A percentile compares a stretch with the other conserved stretches of the same genome.
These are phyloP conservation scores for Margaritifera margaritifera DNA, from an alignment of 2,888 invertebrate species.

Conservation along the genomic window DNA sequence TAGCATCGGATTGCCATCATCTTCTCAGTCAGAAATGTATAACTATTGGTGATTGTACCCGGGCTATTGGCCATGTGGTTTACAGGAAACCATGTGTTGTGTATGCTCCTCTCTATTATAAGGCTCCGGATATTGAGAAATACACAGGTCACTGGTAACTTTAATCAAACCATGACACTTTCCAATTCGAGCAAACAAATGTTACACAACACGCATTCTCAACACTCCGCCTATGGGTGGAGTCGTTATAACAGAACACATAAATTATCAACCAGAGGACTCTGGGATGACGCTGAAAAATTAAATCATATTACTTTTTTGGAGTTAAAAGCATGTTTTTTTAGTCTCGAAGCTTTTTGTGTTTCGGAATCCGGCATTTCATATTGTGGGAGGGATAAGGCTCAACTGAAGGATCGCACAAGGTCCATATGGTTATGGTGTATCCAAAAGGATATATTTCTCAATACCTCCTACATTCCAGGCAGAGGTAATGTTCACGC, in stretches of 20 bases:
- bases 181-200: conserved; percentile 4
- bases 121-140: conserved; percentile 20
- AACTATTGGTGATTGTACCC: conserved; percentile 7
- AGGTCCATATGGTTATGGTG: neutral
- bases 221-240: conserved; percentile 11
- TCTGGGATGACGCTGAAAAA: conserved; percentile 7
- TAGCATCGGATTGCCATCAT: too few relatives aligned
- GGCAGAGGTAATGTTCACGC: neutral
- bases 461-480: neutral
- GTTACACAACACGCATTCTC: neutral
- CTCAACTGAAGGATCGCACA: neutral
- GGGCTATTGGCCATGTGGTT: conserved; percentile 19
- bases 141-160: conserved; percentile 15
- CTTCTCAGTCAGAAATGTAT: neutral
- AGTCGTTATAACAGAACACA: conserved; percentile 4
- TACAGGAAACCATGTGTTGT: conserved; percentile 18
- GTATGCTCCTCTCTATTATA: conserved; percentile 17
- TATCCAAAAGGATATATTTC: neutral
- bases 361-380: neutral
- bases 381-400: neutral
- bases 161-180: conserved; percentile 18
- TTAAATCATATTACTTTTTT: conserved; percentile 16
- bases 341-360: conserved; percentile 4
- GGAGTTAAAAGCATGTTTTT: conserved; percentile 18
- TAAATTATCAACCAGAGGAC: conserved; percentile 5